Evolutionary conservation across 2,888 invertebrate genomes (phyloP), one percentile per base, ranked within the genome.

Genomic region (Charanyca ferruginea): DNA sequence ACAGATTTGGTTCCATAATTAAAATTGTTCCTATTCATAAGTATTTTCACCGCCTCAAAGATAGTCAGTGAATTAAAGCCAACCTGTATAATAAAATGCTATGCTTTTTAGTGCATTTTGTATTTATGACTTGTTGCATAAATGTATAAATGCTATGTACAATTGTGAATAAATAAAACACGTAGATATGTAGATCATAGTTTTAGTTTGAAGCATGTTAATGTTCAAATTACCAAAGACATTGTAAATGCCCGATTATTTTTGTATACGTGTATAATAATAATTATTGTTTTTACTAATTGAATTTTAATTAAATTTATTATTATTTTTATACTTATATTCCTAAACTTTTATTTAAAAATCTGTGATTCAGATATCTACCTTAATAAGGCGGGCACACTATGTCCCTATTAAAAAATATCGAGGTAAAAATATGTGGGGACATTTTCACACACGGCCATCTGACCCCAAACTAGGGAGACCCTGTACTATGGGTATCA

Each of bases 221-320:
- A 42, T 51, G 58, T 58, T 44, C 4, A 16, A 69, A 61, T n/a
- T 55, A 54, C 77, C 73, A 76, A 76, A 69, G 77, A 73, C 57
- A 45, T n/a, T 18, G 7, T n/a, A n/a, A 38, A 7, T 23, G 13
- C 23, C 13, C 13, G 11, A 41, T 51, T 51, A 28, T 20, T 25
- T 5, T 49, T 57, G 49, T 28, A 32, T 28, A 22, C 9, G 11
- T 38, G 13, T 35, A 51, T 41, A 11, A 42, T 72, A 41, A 18
- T 65, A n/a, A n/a, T n/a, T n/a, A n/a, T 59, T 55, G 3, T 48
- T 69, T 16, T 49, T 57, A 51, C 16, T 22, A 38, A 51, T 70
- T 6, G 45, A 44, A 54, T 16, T n/a, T 22, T 20, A 45, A 38
- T 51, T 53, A 25, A 23, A 68, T 55, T 44, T 22, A 47, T 48